Evolutionary conservation across 2,797 vertebrate genomes (phyloP), one percentile per base, ranked within the genome.

Genomic region (Adelosebastes latens): DNA sequence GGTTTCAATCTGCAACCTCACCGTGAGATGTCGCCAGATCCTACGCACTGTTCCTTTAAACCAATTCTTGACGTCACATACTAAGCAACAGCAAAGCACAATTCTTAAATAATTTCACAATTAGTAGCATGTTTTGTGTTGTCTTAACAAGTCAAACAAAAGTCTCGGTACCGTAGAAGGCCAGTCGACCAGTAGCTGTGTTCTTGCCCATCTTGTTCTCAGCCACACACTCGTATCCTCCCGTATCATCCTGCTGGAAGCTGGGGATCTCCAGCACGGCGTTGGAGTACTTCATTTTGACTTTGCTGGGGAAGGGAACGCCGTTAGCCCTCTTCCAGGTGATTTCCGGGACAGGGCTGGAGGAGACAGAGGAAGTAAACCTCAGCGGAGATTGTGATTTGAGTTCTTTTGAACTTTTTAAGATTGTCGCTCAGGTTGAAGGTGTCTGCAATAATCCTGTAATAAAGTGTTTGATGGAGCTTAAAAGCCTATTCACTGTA

Each of bases 151-250:
- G 10, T 6, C 18, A 72, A 72, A 65, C 2, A 36, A 49, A 71
- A 49, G 18, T 22, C 2, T 20, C 46, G 82, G 84, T 96, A 98
- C 97, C 97, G 20, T 98, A 97, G 90, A 98, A 99, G 7, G 96
- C 96, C 84, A 99, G 96, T 4, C 97, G 96, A 32, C 98, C 98
- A 8, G 95, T 95, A 14, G 97, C 98, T 2, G 95, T 92, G 87
- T 99, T 99, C 92, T 94, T 98, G 11, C 98, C 98, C 86, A 97
- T 96, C 65, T 96, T 97, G 87, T 99, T 99, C 85, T 99, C 97
- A 1, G 97, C 97, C 53, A 97, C 95, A 8, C 98, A 99, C 88
- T 99, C 98, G 24, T 99, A 99, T 3, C 97, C 95, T 22, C 98
- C 98, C 0, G 97, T 95, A 3, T 99, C 98, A 34, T 98, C 98